A percentile compares a stretch with the other conserved stretches of the same genome.
Evolutionary conservation across 2,113 vertebrate genomes (phyloP).

Genomic region (Excalfactoria chinensis): DNA sequence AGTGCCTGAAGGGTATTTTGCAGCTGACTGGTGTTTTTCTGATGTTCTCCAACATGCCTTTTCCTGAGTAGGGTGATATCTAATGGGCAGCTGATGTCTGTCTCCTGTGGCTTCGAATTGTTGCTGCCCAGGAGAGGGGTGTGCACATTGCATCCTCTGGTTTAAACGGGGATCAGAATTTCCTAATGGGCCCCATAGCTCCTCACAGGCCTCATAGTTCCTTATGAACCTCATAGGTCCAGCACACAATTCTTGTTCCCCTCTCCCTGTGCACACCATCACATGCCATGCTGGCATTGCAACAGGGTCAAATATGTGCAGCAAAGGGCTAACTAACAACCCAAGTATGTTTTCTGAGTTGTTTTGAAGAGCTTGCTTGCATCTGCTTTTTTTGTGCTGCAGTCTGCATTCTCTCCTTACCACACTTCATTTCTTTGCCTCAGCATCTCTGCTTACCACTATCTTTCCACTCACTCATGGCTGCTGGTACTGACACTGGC

Average conservation of each 20-base stretch:
- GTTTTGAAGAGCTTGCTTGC: background rate
- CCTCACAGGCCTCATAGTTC: no score
- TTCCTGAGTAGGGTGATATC: background rate
- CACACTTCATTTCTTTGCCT: background rate
- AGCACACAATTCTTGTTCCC: background rate
- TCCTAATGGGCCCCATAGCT: background rate
- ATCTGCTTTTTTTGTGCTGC: background rate
- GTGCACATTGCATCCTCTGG: background rate
- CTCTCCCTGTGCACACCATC: background rate
- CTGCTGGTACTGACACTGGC: fast-evolving
- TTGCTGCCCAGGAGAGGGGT: fast-evolving
- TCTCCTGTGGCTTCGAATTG: background rate
- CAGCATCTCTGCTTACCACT: background rate
- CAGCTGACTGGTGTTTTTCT: background rate
- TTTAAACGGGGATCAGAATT: background rate
- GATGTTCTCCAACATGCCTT: background rate
- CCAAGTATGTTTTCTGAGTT: background rate
- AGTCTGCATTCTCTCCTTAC: background rate
- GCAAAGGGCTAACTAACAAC: background rate
- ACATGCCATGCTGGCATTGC: background rate
- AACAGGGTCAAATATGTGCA: fast-evolving
- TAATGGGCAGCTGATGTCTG: background rate
- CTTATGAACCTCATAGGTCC: no score
- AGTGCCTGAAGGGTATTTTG: background rate
- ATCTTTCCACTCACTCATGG: fast-evolving